These are phyloP conservation scores for Saiga tatarica DNA, from an alignment of 2,113 vertebrate genomes.

Conservation along the genomic window DNA sequence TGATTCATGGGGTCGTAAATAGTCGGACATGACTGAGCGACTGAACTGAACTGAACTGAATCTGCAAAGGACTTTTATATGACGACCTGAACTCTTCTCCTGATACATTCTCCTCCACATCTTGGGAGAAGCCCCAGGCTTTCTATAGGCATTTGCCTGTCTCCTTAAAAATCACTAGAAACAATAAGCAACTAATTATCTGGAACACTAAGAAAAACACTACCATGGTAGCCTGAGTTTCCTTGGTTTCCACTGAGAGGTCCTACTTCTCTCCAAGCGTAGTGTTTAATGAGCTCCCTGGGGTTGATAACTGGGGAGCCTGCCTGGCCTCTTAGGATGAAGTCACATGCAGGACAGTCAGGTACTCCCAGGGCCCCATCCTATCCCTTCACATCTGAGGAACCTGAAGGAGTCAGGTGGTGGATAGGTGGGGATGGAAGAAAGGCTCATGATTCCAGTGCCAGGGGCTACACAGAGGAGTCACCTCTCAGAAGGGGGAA, in stretches of 20 bases:
- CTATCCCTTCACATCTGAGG: background rate
- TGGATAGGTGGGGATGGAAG: background rate
- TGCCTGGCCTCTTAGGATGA: background rate
- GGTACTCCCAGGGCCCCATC: background rate
- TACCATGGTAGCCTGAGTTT: background rate
- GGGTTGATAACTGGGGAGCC: background rate
- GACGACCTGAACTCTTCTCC: background rate
- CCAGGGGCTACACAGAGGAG: background rate
- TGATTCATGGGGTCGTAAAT: too few relatives aligned
- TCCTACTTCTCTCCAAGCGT: background rate
- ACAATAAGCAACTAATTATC: background rate
- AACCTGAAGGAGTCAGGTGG: background rate
- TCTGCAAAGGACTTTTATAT: background rate
- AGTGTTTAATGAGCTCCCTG: background rate
- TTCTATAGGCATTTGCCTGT: background rate
- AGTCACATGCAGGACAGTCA: background rate
- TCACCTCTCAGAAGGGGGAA: background rate
- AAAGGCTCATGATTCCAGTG: background rate
- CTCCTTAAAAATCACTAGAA: background rate
- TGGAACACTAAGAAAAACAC: background rate
- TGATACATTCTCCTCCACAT: background rate
- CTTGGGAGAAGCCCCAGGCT: background rate
- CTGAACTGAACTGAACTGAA: too few relatives aligned
- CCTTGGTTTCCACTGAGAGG: background rate
- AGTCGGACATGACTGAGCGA: too few relatives aligned